These are phyloP conservation scores for Fregata magnificens DNA, from an alignment of 2,113 vertebrate species.

Conservation along the genomic window DNA sequence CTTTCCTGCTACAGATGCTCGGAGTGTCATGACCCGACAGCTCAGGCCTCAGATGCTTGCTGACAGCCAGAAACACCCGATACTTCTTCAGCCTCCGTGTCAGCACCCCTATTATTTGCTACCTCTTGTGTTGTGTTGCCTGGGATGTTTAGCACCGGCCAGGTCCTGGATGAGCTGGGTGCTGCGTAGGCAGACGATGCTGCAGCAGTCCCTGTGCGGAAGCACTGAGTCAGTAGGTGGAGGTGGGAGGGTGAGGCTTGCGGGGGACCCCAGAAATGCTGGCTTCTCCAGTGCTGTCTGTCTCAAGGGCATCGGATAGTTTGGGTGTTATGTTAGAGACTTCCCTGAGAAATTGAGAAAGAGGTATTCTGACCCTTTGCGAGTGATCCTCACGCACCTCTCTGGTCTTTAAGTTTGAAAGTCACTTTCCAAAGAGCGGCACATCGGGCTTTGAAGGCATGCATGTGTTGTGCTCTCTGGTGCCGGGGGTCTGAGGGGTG, in stretches of 20 bases:
- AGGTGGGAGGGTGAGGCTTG: neutral
- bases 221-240: neutral
- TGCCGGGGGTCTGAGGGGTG: neutral
- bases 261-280: neutral
- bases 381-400: neutral
- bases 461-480: fast-evolving
- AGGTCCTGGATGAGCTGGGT: neutral
- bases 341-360: neutral
- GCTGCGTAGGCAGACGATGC: neutral
- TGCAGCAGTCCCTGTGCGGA: neutral
- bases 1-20: neutral
- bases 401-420: neutral
- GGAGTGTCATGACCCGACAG: neutral
- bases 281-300: neutral
- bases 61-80: neutral
- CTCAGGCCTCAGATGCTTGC: neutral
- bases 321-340: neutral
- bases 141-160: neutral
- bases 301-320: neutral
- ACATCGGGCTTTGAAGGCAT: fast-evolving
- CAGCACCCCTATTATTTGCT: neutral
- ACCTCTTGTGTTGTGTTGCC: neutral
- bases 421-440: neutral
- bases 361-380: neutral
- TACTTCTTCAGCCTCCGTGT: neutral